phyloP scores from a whole-genome alignment of 2,797 vertebrate species.

The Poecilia wingei region DNA sequence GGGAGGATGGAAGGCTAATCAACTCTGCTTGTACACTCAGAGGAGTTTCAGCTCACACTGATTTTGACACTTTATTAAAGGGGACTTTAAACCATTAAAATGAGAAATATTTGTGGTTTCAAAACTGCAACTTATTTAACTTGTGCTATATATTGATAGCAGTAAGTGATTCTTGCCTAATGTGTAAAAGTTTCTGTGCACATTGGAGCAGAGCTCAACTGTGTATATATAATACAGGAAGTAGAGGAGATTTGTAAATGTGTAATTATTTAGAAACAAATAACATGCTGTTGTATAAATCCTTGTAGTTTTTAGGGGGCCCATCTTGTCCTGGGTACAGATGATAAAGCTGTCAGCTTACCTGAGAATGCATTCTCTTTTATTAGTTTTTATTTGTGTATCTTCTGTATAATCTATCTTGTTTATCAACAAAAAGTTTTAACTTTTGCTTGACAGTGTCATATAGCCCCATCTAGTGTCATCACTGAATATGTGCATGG shows the following conservation, averaged over 20 bases:
- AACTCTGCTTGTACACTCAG: background rate
- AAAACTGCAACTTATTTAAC: background rate
- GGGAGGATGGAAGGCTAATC: background rate
- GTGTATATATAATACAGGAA: background rate
- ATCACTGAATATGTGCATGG: conserved; percentile 26
- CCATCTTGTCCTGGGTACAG: background rate
- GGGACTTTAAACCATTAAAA: background rate
- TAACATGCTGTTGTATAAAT: background rate
- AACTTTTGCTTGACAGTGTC: conserved; percentile 6
- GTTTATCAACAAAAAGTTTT: background rate
- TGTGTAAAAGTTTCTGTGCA: background rate
- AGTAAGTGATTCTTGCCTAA: background rate
- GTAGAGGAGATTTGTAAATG: background rate
- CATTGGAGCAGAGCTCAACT: background rate
- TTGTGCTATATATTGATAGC: background rate
- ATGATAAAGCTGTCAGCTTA: background rate
- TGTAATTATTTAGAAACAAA: background rate
- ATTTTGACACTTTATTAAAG: background rate
- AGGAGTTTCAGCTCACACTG: background rate
- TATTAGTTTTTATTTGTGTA: background rate
- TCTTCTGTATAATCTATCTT: background rate
- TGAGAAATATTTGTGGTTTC: background rate
- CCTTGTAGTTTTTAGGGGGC: background rate
- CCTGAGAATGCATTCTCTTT: background rate
- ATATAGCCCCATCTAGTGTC: conserved; percentile 70